Evolutionary conservation across 2,888 invertebrate species (phyloP).

Genomic region (Lathronympha strigana): DNA sequence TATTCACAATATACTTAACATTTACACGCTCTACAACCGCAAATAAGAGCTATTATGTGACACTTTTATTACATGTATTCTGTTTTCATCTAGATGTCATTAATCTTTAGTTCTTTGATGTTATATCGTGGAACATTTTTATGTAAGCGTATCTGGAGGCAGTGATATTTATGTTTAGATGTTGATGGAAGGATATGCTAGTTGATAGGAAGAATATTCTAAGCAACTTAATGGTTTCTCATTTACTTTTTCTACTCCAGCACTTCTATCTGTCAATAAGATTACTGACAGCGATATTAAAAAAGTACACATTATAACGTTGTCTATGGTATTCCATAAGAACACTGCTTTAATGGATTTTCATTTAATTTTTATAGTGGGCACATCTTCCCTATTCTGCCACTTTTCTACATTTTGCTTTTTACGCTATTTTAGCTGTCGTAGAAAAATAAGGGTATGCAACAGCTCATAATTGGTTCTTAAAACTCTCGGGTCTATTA

Average conservation of each 20-base stretch:
- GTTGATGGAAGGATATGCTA: constrained; percentile 61
- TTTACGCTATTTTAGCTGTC: too few relatives aligned
- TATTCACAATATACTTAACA: constrained; percentile 56
- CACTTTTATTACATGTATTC: constrained; percentile 77
- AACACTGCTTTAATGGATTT: too few relatives aligned
- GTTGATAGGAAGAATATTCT: constrained; percentile 55
- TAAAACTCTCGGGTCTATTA: too few relatives aligned
- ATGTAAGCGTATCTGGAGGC: constrained; percentile 65
- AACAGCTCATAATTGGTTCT: too few relatives aligned
- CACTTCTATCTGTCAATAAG: too few relatives aligned
- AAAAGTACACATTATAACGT: too few relatives aligned
- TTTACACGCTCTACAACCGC: constrained; percentile 58
- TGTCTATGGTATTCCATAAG: too few relatives aligned
- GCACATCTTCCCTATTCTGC: too few relatives aligned
- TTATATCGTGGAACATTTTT: constrained; percentile 75
- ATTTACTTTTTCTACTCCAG: not conserved
- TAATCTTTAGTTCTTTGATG: constrained; percentile 77
- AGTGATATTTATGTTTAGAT: constrained; percentile 60
- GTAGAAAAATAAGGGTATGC: too few relatives aligned
- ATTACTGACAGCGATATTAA: too few relatives aligned
- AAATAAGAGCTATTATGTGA: constrained; percentile 69
- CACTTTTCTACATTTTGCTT: too few relatives aligned
- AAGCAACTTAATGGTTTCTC: constrained; percentile 43
- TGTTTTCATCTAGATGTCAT: constrained; percentile 78
- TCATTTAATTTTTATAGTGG: too few relatives aligned